phyloP scores from a whole-genome alignment of 2,113 vertebrate species.

The Perca fluviatilis region DNA sequence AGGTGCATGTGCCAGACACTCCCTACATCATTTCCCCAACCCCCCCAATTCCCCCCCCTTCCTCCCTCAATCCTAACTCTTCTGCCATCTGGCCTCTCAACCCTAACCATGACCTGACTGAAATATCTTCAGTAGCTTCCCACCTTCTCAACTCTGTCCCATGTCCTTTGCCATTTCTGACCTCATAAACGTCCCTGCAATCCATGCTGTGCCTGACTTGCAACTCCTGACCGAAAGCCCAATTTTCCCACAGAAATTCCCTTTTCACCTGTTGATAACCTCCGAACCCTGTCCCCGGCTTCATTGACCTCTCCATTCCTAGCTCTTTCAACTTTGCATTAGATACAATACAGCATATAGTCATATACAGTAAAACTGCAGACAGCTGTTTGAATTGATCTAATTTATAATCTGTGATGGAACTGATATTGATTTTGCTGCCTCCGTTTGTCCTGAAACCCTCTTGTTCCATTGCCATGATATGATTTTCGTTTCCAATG shows the following conservation, averaged over 20 bases:
- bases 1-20: slow-evolving; percentile 84
- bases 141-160: not conserved
- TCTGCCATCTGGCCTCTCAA: slow-evolving; percentile 30
- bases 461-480: slow-evolving; percentile 52
- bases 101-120: slow-evolving; percentile 21
- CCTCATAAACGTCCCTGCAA: slow-evolving; percentile 8
- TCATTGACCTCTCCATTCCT: slow-evolving; percentile 31
- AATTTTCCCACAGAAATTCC: slow-evolving; percentile 38
- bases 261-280: slow-evolving; percentile 27
- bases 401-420: slow-evolving; percentile 62
- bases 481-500: slow-evolving; percentile 68
- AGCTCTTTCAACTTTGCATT: slow-evolving; percentile 65
- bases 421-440: slow-evolving; percentile 55
- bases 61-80: slow-evolving; percentile 17
- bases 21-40: not conserved
- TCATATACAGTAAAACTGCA: slow-evolving; percentile 47
- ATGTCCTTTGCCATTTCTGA: slow-evolving; percentile 20
- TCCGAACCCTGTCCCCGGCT: slow-evolving; percentile 29
- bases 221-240: slow-evolving; percentile 57
- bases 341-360: slow-evolving; percentile 53
- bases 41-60: slow-evolving; percentile 20
- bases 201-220: slow-evolving; percentile 61
- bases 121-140: slow-evolving; percentile 17
- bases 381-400: slow-evolving; percentile 58
- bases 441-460: slow-evolving; percentile 46